Percentiles rank a stretch among this genome's conserved stretches.
Evolutionary conservation across 2,797 vertebrate genomes (phyloP).

Genomic region (Danio albolineatus): DNA sequence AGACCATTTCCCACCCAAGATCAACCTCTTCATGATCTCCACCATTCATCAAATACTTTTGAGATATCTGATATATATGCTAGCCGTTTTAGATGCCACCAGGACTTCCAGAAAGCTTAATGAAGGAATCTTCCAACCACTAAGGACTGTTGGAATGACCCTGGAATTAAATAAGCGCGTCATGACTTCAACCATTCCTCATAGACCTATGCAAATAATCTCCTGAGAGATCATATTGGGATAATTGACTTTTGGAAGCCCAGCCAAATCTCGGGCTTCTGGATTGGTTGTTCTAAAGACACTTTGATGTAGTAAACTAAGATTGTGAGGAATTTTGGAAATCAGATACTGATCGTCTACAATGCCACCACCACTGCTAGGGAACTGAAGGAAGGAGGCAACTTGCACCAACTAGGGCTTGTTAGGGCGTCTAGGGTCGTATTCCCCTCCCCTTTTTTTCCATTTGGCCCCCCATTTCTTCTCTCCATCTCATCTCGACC

Average conservation of each 20-base stretch:
- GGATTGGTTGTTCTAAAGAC: slow-evolving; percentile 4
- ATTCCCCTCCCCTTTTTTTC: background rate
- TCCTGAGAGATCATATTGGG: background rate
- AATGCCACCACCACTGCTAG: slow-evolving; percentile 11
- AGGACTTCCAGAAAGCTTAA: background rate
- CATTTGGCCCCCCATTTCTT: slow-evolving; percentile 47
- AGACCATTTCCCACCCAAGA: too few species aligned
- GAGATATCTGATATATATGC: too few species aligned
- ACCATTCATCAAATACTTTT: too few species aligned
- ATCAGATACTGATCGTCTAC: background rate
- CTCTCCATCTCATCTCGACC: slow-evolving; percentile 18
- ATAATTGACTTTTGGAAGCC: background rate
- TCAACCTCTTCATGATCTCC: too few species aligned
- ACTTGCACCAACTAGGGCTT: slow-evolving; percentile 3
- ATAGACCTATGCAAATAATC: slow-evolving; percentile 5
- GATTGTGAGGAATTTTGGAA: background rate
- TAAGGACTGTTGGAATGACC: slow-evolving; percentile 12
- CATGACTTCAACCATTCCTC: slow-evolving; percentile 67
- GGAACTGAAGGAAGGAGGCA: slow-evolving; percentile 10
- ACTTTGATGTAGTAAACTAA: slow-evolving; percentile 6
- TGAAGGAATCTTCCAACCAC: background rate
- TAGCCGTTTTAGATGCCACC: too few species aligned
- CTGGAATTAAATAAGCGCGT: slow-evolving; percentile 53
- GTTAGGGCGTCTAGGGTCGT: slow-evolving; percentile 29
- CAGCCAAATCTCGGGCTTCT: background rate